A percentile compares a stretch with the other conserved stretches of the same genome.
phyloP scores from a whole-genome alignment of 2,888 invertebrate species.

The Cerceris rybyensis region DNA sequence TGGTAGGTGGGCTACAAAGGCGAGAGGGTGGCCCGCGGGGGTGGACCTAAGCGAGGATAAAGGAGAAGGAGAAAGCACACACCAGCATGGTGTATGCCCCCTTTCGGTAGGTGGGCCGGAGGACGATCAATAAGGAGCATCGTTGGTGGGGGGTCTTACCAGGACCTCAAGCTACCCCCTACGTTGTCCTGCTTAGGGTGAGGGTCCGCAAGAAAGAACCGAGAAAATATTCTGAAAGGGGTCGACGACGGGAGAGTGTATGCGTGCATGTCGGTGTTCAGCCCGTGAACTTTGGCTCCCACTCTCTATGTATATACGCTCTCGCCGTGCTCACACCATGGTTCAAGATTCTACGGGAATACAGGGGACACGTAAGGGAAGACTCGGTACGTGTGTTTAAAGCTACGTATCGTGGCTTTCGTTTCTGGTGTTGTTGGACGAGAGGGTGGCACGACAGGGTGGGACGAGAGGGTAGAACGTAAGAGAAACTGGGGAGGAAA shows the following conservation, averaged over 20 bases:
- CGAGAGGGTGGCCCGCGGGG: conserved; percentile 73
- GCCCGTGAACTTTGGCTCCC: conserved; percentile 67
- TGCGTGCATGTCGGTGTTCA: conserved; percentile 58
- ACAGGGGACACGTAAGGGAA: conserved; percentile 42
- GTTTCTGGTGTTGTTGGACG: conserved; percentile 27
- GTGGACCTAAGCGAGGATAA: conserved; percentile 79
- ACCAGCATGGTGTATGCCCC: conserved; percentile 66
- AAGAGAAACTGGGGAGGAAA: conserved; percentile 49
- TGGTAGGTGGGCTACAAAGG: conserved; percentile 79
- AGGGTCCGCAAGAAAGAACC: conserved; percentile 80
- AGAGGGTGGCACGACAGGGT: conserved; percentile 7
- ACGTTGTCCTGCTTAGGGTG: conserved; percentile 76
- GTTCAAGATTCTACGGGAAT: conserved; percentile 42
- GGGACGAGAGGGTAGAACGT: conserved; percentile 8
- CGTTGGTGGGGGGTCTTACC: conserved; percentile 80
- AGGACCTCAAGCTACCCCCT: conserved; percentile 79
- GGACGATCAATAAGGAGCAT: conserved; percentile 81
- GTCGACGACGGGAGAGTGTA: conserved; percentile 55
- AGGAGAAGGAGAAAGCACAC: conserved; percentile 75
- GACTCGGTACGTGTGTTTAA: conserved; percentile 46
- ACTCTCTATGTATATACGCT: conserved; percentile 15
- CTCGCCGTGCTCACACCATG: conserved; percentile 37
- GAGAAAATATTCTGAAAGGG: conserved; percentile 79
- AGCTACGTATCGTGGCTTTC: conserved; percentile 21
- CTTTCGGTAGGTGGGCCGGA: conserved; percentile 76